phyloP scores from a whole-genome alignment of 2,113 vertebrate species.

The Rhea pennata region DNA sequence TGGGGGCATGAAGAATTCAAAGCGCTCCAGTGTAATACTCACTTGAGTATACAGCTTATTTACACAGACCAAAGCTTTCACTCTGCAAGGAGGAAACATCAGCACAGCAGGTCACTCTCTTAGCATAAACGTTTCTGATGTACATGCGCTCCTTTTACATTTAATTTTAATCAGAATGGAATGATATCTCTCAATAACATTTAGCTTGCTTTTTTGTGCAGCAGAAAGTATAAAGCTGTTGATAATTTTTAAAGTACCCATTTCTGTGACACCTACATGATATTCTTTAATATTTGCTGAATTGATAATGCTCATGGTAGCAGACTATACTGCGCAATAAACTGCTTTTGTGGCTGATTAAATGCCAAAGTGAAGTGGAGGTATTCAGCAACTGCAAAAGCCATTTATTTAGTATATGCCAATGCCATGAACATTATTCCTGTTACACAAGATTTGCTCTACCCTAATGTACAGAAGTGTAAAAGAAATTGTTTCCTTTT shows the following conservation, averaged over 20 bases:
- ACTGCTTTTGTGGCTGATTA: constrained; percentile 71
- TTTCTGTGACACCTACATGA: constrained; percentile 50
- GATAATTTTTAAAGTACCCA: constrained; percentile 47
- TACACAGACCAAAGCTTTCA: constrained; percentile 30
- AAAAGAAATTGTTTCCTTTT: constrained; percentile 65
- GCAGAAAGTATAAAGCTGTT: constrained; percentile 5
- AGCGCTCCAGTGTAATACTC: neutral
- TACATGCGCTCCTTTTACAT: neutral
- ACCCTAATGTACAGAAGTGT: constrained; percentile 43
- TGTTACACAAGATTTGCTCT: constrained; percentile 74
- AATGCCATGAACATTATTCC: constrained; percentile 59
- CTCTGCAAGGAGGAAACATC: constrained; percentile 9
- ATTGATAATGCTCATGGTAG: constrained; percentile 63
- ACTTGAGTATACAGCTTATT: constrained; percentile 36
- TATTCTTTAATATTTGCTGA: constrained; percentile 70
- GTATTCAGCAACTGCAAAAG: constrained; percentile 57
- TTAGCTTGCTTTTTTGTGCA: constrained; percentile 42
- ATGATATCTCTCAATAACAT: neutral
- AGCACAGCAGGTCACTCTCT: neutral
- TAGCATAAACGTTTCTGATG: neutral
- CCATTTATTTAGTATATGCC: constrained; percentile 61
- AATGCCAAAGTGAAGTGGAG: constrained; percentile 63
- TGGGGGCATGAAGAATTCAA: constrained; percentile 28
- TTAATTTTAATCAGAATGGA: constrained; percentile 38
- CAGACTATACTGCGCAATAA: constrained; percentile 45